phyloP scores from a whole-genome alignment of 1,140 invertebrate genomes.

The Scaptomyza pallida region DNA sequence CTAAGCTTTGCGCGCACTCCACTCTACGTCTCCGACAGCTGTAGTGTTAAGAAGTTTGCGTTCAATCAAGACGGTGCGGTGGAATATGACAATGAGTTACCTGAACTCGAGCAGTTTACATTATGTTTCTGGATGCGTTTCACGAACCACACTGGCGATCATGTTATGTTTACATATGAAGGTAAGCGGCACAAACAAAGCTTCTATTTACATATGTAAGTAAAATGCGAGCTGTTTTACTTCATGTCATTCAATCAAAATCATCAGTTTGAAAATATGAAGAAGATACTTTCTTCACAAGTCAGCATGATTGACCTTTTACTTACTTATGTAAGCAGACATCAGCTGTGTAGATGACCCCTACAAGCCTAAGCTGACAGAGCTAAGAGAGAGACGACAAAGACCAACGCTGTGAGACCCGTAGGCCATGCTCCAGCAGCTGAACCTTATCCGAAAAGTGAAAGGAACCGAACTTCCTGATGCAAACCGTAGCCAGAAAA shows the following conservation, averaged over 20 bases:
- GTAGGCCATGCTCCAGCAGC: constrained; percentile 55
- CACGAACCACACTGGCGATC: constrained; percentile 91
- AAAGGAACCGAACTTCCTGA: constrained; percentile 81
- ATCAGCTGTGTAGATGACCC: constrained; percentile 47
- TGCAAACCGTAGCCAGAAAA: background rate
- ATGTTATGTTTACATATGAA: constrained; percentile 92
- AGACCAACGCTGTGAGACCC: constrained; percentile 59
- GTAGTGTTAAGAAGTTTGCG: constrained; percentile 81
- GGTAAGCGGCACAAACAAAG: constrained; percentile 85
- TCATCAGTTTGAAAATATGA: too few species aligned
- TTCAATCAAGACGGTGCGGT: constrained; percentile 84
- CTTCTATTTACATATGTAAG: too few species aligned
- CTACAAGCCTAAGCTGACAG: background rate
- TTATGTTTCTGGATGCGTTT: constrained; percentile 92
- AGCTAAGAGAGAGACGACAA: too few species aligned
- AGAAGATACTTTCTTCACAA: constrained; percentile 29
- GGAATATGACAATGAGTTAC: constrained; percentile 88
- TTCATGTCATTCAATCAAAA: too few species aligned
- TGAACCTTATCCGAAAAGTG: constrained; percentile 68
- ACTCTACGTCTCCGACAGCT: constrained; percentile 58
- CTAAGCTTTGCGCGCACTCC: constrained; percentile 42
- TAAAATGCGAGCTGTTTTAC: too few species aligned
- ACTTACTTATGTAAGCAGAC: constrained; percentile 33
- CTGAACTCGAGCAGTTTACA: constrained; percentile 91
- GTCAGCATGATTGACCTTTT: constrained; percentile 19